Percentiles rank a stretch among this genome's conserved stretches.
Conservation (phyloP, 2,797 vertebrate species). For the Gadopsis bispinosus region DNA sequence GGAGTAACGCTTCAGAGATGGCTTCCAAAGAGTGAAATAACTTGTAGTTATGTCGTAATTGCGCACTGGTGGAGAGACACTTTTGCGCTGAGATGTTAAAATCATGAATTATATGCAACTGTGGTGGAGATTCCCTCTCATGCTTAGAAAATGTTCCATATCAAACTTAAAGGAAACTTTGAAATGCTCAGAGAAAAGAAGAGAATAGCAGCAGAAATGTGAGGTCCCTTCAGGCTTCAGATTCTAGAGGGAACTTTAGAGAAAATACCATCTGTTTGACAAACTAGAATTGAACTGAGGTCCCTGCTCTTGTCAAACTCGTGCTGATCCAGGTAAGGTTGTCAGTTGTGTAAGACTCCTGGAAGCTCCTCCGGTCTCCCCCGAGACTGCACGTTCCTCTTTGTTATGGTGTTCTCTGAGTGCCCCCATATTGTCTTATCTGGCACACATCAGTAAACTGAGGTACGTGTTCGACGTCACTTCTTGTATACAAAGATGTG, state of each 20-base stretch:
- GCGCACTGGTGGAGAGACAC: not conserved
- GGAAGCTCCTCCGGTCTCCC: slow-evolving; percentile 31
- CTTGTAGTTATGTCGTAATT: not conserved
- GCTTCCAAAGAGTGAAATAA: not conserved
- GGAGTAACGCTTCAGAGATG: not conserved
- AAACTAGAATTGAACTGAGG: slow-evolving; percentile 26
- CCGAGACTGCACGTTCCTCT: slow-evolving; percentile 34
- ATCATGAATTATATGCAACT: not conserved
- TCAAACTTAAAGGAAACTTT: slow-evolving; percentile 16
- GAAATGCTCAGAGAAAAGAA: slow-evolving; percentile 12
- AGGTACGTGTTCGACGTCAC: slow-evolving; percentile 63
- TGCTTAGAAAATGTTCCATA: slow-evolving; percentile 26
- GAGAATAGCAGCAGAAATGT: not conserved
- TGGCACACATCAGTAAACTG: slow-evolving; percentile 59
- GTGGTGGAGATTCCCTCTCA: slow-evolving; percentile 37
- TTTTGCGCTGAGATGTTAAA: not conserved
- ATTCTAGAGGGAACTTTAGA: slow-evolving; percentile 28
- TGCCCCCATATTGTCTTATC: slow-evolving; percentile 57
- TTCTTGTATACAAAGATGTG: slow-evolving; percentile 50
- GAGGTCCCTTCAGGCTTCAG: slow-evolving; percentile 27
- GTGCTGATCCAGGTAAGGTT: slow-evolving; percentile 25
- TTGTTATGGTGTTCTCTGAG: slow-evolving; percentile 57
- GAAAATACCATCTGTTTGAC: slow-evolving; percentile 23
- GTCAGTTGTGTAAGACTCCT: slow-evolving; percentile 33
- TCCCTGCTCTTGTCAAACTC: slow-evolving; percentile 12